phyloP scores from a whole-genome alignment of 2,113 vertebrate genomes.

The Hipposideros armiger region DNA sequence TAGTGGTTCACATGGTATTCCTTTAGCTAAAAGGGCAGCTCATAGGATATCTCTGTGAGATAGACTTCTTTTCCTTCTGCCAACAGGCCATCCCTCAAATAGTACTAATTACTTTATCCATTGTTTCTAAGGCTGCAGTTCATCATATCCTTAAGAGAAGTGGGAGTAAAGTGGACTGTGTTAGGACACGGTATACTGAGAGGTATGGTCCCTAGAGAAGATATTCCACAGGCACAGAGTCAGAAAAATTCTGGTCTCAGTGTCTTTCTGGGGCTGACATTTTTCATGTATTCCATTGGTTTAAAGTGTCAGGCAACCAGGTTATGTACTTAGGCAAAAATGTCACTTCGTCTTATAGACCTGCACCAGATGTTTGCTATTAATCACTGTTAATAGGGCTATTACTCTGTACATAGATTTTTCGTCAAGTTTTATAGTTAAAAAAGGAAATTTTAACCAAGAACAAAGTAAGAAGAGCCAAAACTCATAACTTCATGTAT shows the following conservation, averaged over 20 bases:
- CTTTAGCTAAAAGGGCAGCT: neutral
- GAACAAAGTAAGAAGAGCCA: neutral
- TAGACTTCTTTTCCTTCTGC: neutral
- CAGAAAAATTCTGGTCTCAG: neutral
- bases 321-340: neutral
- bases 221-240: neutral
- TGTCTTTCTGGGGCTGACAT: neutral
- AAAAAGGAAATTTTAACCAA: conserved; percentile 24
- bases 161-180: neutral
- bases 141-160: neutral
- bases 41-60: neutral
- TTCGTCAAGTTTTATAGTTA: neutral
- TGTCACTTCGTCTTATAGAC: neutral
- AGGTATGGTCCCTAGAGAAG: neutral
- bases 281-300: neutral
- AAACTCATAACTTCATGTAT: neutral
- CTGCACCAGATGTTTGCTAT: neutral
- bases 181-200: neutral
- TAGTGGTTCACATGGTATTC: neutral
- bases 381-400: neutral
- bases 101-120: neutral
- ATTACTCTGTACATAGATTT: neutral
- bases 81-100: neutral
- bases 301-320: neutral
- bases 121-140: neutral